A percentile compares a stretch with the other conserved stretches of the same genome.
These are phyloP conservation scores for Megalopta genalis DNA, from an alignment of 1,140 invertebrate genomes.

Conservation along the genomic window DNA sequence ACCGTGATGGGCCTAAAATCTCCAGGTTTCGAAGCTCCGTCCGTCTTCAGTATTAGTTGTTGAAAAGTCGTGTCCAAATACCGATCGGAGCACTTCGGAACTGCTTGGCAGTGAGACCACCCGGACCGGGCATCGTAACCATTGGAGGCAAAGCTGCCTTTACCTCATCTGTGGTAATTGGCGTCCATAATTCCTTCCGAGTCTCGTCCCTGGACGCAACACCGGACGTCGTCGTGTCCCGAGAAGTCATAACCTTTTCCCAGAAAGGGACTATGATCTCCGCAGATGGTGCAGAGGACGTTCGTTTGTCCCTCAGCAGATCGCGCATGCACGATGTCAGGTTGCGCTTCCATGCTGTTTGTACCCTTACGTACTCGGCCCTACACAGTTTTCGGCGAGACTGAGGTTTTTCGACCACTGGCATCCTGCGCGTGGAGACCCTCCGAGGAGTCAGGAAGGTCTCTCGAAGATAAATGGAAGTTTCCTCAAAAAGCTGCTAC, in stretches of 20 bases:
- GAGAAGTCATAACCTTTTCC: conserved; percentile 54
- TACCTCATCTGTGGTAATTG: too few species aligned
- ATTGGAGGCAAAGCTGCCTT: neutral
- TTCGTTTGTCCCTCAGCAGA: neutral
- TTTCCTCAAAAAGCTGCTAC: too few species aligned
- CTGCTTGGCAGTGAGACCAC: conserved; percentile 12
- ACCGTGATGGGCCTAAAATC: conserved; percentile 74
- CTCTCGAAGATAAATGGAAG: too few species aligned
- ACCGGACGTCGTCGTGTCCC: too few species aligned
- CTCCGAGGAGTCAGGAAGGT: too few species aligned
- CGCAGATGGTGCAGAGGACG: neutral
- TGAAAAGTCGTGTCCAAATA: conserved; percentile 13
- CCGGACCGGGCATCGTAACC: conserved; percentile 37
- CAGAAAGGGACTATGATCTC: conserved; percentile 49
- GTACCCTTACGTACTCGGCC: conserved; percentile 40
- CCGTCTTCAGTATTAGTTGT: conserved; percentile 66
- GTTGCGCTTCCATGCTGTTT: conserved; percentile 47
- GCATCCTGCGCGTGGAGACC: neutral
- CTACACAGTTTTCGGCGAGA: neutral
- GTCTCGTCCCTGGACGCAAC: too few species aligned
- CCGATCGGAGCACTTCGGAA: neutral
- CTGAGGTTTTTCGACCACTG: too few species aligned
- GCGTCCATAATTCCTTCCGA: too few species aligned
- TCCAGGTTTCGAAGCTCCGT: conserved; percentile 50
- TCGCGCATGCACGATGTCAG: conserved; percentile 1